Base-by-base conservation (phyloP, 2,888 invertebrate genomes). In the Exocentrus adspersus region DNA sequence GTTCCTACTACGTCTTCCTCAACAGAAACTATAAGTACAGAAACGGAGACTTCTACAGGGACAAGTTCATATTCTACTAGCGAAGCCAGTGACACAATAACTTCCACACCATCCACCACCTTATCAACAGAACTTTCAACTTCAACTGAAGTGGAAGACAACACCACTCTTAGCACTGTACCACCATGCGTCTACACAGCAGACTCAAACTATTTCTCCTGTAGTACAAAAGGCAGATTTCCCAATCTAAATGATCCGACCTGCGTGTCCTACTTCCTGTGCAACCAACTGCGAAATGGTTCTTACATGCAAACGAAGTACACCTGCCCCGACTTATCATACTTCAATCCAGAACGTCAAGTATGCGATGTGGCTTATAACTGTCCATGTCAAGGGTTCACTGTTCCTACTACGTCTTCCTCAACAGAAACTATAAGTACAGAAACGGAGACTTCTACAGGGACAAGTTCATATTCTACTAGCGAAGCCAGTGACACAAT, bases 181-280 rank as follows among this genome's bases (percentile, higher is more conserved):
- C 10, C 57, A 4, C 2, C 9, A 9, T 42, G 52, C 19, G 12
- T 19, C 12, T 7, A 7, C 30, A 30, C 2, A 3, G n/a, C 14
- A 9, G n/a, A 60, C 14, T 0, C 30, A n/a, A 37, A 56, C 1
- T 32, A 61, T 24, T 73, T 72, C 59, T 43, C 12, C 20, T 74
- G 74, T 51, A 73, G 80, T 0, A 61, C 80, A 1, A 80, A 78
- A 1, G 86, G 86, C 0, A 79, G 85, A 69, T 85, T 80, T 45
- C 78, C 84, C 0, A 78, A 86, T 68, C 68, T 78, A 1, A 62
- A 78, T 0, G 85, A 85, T 53, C 73, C n/a, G 9, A 68, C 59
- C 16, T 77, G 77, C 64, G 51, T 63, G 30, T 70, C 60, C n/a
- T 77, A 75, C 45, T 76, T 67, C 56, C 48, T 72, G 21, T 77